These are phyloP conservation scores for Thereva unica DNA, from an alignment of 2,888 invertebrate species.

Conservation along the genomic window DNA sequence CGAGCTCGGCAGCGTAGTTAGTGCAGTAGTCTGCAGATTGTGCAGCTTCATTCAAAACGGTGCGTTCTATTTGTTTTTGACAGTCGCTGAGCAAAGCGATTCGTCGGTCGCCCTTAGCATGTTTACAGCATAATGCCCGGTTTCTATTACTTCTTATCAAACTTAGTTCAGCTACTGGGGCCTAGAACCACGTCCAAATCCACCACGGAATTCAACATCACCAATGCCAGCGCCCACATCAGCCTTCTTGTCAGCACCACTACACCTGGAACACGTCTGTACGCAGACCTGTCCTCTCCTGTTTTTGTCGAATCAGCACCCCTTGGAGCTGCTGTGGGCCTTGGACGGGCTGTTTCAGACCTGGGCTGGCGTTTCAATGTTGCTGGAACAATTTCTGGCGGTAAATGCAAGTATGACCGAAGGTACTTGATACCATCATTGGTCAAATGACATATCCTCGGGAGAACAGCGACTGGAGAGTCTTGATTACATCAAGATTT, in stretches of 20 bases:
- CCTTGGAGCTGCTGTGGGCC: constrained; percentile 69
- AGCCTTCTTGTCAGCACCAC: constrained; percentile 87
- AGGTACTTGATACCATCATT: constrained; percentile 98
- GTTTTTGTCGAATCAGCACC: constrained; percentile 69
- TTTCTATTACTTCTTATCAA: too few species aligned
- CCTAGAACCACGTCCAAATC: constrained; percentile 75
- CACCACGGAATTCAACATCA: constrained; percentile 89
- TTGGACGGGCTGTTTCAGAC: constrained; percentile 81
- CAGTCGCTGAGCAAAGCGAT: too few species aligned
- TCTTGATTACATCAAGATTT: constrained; percentile 98
- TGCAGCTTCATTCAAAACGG: too few species aligned
- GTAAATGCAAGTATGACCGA: constrained; percentile 92
- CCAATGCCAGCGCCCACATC: constrained; percentile 96
- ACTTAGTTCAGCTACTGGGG: constrained; percentile 49
- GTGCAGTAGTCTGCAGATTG: too few species aligned
- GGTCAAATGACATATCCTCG: constrained; percentile 92
- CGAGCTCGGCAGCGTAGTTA: too few species aligned
- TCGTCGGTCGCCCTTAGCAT: too few species aligned
- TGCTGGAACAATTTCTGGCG: constrained; percentile 97
- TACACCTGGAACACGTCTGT: constrained; percentile 78
- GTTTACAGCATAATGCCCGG: too few species aligned
- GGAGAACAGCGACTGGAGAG: constrained; percentile 94
- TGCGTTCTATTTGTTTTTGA: too few species aligned
- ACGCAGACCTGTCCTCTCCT: constrained; percentile 81
- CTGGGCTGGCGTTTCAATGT: constrained; percentile 91